Percentiles rank a stretch among this genome's conserved stretches.
Conservation (phyloP, 2,113 vertebrate species). For the Elgaria multicarinata region DNA sequence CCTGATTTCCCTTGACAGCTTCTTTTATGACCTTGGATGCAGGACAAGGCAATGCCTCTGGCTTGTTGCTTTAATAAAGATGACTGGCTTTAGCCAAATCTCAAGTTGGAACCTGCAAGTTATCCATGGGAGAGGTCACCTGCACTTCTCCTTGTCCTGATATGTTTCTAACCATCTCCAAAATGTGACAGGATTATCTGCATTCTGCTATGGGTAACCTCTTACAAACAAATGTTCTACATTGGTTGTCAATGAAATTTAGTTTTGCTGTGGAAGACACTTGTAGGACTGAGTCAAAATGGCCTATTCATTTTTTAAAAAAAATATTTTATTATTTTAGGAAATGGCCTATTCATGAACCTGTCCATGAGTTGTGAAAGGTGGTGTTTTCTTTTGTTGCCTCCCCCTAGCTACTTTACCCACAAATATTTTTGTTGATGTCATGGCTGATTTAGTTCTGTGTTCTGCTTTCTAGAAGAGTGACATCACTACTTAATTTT, state of each 20-base stretch:
- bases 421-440: background rate
- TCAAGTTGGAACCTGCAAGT: background rate
- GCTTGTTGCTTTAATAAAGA: background rate
- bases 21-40: background rate
- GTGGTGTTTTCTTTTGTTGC: background rate
- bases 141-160: background rate
- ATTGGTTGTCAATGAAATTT: background rate
- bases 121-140: background rate
- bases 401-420: background rate
- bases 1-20: background rate
- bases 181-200: background rate
- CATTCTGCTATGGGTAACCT: background rate
- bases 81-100: background rate
- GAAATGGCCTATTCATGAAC: too few relatives aligned
- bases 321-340: too few relatives aligned
- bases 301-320: too few relatives aligned
- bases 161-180: background rate
- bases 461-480: background rate
- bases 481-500: background rate
- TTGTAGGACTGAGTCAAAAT: background rate
- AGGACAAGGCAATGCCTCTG: background rate
- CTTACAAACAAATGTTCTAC: background rate
- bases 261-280: background rate
- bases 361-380: background rate
- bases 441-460: background rate